Base-by-base conservation (phyloP, 2,888 invertebrate species). In the Oasisia sp. region DNA sequence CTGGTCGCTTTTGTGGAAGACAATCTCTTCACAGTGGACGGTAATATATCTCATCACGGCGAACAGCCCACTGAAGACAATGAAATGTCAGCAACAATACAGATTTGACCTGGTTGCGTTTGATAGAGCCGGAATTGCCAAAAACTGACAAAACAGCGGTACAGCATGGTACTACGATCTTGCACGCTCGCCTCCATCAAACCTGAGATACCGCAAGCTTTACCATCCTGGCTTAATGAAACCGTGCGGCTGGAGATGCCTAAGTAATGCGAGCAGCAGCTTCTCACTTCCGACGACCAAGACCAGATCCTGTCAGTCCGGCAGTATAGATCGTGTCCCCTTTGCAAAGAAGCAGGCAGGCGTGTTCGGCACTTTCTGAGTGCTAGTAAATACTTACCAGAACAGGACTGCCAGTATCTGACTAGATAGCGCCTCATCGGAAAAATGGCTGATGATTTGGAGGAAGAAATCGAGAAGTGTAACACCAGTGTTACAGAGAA, bases 81-180 rank as follows among this genome's bases (percentile, higher is more conserved):
- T n/a, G 93, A 32, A 92, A 90, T 93, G 4, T 91, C 94, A 0
- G 93, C 94, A 19, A 89, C 94, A 9, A 56, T 94, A 1, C 94
- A 94, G 91, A 94, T 94, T 14, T 93, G 2, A 94, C 93, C 0
- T 94, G 94, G 94, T 91, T 94, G 8, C n/a, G 92, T 19, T 92
- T 94, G 0, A 92, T 94, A 3, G 92, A 93, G 50, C 74, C 45
- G 27, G 91, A 93, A 27, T 89, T 94, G 14, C 94, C 93, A 0
- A 45, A 38, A 12, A 90, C 94, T 19, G 92, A 94, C 0, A 94
- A 94, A 91, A n/a, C 94, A 94, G 91, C 89, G 93, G 5, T 94
- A 94, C 89, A 94, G 94, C 2, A 93, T 94, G 9, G 94, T 94
- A 27, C 91, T 94, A 32, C 44, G 94, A 8, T 93, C 32, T 94